These are phyloP conservation scores for Chionis minor DNA, from an alignment of 2,113 vertebrate genomes.

Conservation along the genomic window DNA sequence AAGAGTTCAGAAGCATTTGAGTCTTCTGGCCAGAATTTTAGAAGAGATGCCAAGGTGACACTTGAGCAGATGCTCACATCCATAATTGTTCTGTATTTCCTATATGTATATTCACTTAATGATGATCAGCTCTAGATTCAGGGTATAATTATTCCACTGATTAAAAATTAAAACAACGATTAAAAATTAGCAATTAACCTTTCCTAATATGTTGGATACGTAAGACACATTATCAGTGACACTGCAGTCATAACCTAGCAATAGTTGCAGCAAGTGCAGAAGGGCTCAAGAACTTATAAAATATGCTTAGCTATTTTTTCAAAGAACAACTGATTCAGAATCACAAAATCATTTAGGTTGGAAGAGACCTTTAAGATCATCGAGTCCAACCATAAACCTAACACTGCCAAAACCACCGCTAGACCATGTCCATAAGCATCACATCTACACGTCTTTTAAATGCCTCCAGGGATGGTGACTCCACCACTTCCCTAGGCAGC, in stretches of 20 bases:
- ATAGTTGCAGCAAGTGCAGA: not conserved
- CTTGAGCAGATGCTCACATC: not conserved
- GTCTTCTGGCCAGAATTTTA: not conserved
- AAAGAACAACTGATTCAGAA: not conserved
- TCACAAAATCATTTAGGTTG: too few relatives aligned
- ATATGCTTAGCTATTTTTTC: not conserved
- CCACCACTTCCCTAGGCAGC: too few relatives aligned
- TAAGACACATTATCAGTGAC: not conserved
- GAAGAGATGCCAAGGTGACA: not conserved
- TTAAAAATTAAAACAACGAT: not conserved
- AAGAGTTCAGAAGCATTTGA: not conserved
- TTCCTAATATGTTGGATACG: not conserved
- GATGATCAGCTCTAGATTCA: not conserved
- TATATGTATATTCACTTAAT: not conserved
- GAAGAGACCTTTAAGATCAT: too few relatives aligned
- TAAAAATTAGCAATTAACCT: not conserved
- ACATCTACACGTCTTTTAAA: too few relatives aligned
- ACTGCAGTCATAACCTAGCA: not conserved
- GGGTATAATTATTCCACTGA: not conserved
- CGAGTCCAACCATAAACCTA: too few relatives aligned
- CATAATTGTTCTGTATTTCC: not conserved
- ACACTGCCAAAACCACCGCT: too few relatives aligned
- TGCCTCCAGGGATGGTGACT: too few relatives aligned
- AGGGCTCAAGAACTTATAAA: not conserved
- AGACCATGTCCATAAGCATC: too few relatives aligned